These are phyloP conservation scores for Lamprologus callipterus DNA, from an alignment of 2,113 vertebrate genomes.

Conservation along the genomic window DNA sequence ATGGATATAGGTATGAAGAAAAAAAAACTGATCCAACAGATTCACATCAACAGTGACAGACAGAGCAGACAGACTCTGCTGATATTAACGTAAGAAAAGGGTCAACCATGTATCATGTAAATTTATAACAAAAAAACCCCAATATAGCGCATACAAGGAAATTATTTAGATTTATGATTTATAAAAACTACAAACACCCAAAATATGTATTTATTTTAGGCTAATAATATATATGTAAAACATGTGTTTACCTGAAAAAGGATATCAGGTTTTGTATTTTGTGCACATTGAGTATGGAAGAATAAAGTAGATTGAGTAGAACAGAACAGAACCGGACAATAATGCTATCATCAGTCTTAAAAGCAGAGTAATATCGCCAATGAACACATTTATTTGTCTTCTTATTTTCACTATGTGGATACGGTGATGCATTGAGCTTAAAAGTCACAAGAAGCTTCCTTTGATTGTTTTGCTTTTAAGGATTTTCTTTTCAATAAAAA, in stretches of 20 bases:
- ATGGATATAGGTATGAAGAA: not conserved
- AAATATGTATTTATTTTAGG: not conserved
- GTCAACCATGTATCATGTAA: not conserved
- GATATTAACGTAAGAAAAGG: not conserved
- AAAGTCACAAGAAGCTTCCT: not conserved
- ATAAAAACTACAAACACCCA: not conserved
- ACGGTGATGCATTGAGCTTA: not conserved
- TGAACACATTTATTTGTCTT: not conserved
- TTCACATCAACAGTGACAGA: not conserved
- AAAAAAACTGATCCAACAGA: not conserved
- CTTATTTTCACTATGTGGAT: not conserved
- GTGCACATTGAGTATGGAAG: not conserved
- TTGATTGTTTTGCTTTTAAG: not conserved
- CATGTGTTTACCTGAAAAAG: not conserved
- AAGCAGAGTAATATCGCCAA: not conserved
- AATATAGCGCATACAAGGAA: not conserved
- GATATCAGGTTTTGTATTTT: not conserved
- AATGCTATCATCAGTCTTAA: not conserved
- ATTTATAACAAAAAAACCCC: accelerated
- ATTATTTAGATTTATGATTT: not conserved
- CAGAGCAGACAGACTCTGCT: not conserved
- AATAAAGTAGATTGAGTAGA: not conserved
- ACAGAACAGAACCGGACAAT: not conserved
- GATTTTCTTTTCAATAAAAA: not conserved
- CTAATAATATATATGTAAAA: not conserved